Evolutionary conservation across 2,113 vertebrate species (phyloP), one percentile per base, ranked within the genome.

Genomic region (Antennarius striatus): DNA sequence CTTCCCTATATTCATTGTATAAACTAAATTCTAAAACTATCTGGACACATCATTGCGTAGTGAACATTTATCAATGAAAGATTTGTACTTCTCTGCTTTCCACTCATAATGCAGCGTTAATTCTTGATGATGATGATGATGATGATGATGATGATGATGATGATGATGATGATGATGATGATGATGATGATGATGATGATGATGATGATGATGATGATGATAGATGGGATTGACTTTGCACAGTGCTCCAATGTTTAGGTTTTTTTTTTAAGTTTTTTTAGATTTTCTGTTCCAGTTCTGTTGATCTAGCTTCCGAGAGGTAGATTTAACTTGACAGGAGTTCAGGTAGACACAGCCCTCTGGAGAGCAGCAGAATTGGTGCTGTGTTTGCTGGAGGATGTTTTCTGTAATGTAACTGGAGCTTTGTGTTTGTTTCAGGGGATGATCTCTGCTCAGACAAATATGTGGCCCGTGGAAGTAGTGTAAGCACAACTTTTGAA

Each of bases 311-410:
- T 65, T 36, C 46, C 8, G 55, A 57, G 70, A 66, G 45, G 45
- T 60, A 48, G 11, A 66, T 79, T 75, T 56, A 64, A 59, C 50
- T 29, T 63, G 58, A 68, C 16, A 40, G 55, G 49, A 47, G 62
- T 39, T 48, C 29, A 29, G 12, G 52, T 50, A 15, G 1, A 58
- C 56, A 48, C 2, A 32, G 15, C 48, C 56, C 48, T 15, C 36
- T 17, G 0, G 59, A 68, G 54, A 49, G 36, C 10, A 28, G 10
- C 49, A 46, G 63, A 53, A 45, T 54, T 61, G 70, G 22, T 66
- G 58, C 22, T 73, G 30, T 55, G 55, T 30, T 51, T 55, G 51
- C 67, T 79, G 63, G 12, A 76, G 48, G 63, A 61, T 68, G 50
- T 81, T 56, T 63, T 56, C 54, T 63, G 50, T 55, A 11, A 77